Evolutionary conservation across 2,888 invertebrate genomes (phyloP).

Genomic region (Agriopis marginaria): DNA sequence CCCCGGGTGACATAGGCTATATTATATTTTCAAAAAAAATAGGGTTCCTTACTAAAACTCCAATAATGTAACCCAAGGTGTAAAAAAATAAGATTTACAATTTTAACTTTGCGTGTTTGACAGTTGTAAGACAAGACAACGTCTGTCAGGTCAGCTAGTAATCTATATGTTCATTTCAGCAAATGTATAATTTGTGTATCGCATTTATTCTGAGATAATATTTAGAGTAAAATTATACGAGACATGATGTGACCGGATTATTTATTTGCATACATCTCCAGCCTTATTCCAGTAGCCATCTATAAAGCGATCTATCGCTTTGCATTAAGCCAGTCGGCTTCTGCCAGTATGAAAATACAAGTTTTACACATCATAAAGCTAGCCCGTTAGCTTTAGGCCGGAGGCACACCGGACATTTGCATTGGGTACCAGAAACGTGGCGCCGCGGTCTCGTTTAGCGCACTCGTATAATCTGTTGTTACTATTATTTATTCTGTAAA

Average conservation of each 20-base stretch:
- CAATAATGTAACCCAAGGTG: no score
- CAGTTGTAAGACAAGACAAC: no score
- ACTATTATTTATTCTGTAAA: no score
- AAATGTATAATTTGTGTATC: no score
- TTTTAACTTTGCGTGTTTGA: no score
- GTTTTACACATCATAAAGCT: constrained; percentile 30
- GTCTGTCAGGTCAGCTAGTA: no score
- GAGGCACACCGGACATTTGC: not conserved
- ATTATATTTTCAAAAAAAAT: no score
- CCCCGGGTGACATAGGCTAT: no score
- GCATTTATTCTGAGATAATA: no score
- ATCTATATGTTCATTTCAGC: no score
- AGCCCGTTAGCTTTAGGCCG: constrained; percentile 19
- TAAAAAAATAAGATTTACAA: no score
- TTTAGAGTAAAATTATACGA: not conserved
- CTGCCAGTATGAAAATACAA: constrained; percentile 23
- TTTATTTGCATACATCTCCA: not conserved
- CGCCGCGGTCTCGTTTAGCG: not conserved
- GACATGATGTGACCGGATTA: not conserved
- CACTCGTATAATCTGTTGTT: not conserved
- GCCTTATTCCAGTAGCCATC: not conserved
- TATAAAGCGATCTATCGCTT: constrained; percentile 30
- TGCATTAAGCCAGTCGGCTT: constrained; percentile 29
- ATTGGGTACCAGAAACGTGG: not conserved
- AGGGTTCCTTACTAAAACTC: no score